Base-by-base conservation (phyloP, 2,113 vertebrate species). In the Buteo buteo region DNA sequence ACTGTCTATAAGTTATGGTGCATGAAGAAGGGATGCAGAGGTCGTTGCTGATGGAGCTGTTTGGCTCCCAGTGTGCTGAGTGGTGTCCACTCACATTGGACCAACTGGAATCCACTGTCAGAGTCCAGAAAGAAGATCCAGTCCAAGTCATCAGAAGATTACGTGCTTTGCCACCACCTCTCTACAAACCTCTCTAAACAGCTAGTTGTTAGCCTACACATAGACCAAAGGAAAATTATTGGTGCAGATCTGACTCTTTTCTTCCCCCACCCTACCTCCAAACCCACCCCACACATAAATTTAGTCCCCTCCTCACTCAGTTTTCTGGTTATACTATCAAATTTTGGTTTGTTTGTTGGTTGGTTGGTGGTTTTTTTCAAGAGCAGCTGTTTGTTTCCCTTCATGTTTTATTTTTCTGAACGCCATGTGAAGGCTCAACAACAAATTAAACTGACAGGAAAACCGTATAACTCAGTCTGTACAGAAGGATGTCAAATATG, bases 241-340 rank as follows among this genome's bases (percentile, higher is more conserved):
- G 7, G 7, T 54, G 9, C 3, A 24, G 2, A 29, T 44, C 4
- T 64, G 15, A 2, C 5, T 45, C 6, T 74, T 88, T 78, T 52
- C 26, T 42, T 12, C 7, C 7, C 25, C 5, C 1, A 11, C 9
- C 3, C n/a, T 4, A 18, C 0, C 7, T 2, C 1, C 1, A 49
- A 64, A 24, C 1, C 0, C 3, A n/a, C 2, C 0, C 5, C 7
- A 81, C 19, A 8, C 2, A 38, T 12, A 20, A 32, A 61, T 88
- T 72, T 40, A 73, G 3, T 34, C 1, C 4, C 2, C 9, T 71
- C 16, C 21, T 90, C 3, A 0, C 5, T 57, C 8, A 14, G 7
- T 52, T 92, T 82, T 58, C 24, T 19, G 2, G 2, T 34, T 31
- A 31, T 38, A n/a, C 0, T 18, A 13, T 38, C 7, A 71, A 69